These are phyloP conservation scores for Dendrolimus houi DNA, from an alignment of 2,888 invertebrate species.

Conservation along the genomic window DNA sequence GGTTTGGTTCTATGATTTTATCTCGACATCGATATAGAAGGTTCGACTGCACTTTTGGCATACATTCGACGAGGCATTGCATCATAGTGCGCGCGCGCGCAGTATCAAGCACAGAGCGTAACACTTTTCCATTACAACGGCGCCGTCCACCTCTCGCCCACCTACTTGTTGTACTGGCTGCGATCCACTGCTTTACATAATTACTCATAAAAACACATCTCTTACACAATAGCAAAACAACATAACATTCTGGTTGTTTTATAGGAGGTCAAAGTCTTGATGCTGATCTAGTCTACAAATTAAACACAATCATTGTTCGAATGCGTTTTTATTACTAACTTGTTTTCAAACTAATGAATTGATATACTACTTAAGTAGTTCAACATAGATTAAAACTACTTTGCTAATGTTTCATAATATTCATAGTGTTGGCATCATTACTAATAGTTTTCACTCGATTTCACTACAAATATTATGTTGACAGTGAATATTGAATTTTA, in stretches of 20 bases:
- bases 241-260: slow-evolving; percentile 48
- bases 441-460: too few relatives aligned
- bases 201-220: slow-evolving; percentile 59
- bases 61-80: slow-evolving; percentile 61
- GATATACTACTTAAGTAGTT: background rate
- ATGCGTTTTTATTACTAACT: background rate
- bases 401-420: background rate
- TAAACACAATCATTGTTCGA: slow-evolving; percentile 5
- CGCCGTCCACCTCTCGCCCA: slow-evolving; percentile 41
- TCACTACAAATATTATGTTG: too few relatives aligned
- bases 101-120: slow-evolving; percentile 64
- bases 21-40: slow-evolving; percentile 21
- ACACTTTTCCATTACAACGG: slow-evolving; percentile 63
- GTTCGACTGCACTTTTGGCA: slow-evolving; percentile 70
- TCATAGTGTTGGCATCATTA: too few relatives aligned
- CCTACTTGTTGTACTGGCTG: slow-evolving; percentile 49
- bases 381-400: background rate
- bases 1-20: too few relatives aligned
- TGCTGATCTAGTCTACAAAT: slow-evolving; percentile 17
- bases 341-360: background rate
- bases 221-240: slow-evolving; percentile 60
- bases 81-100: slow-evolving; percentile 39
- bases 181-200: slow-evolving; percentile 67
- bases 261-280: slow-evolving; percentile 46
- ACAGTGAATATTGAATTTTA: too few relatives aligned